These are phyloP conservation scores for Drosophila mettleri DNA, from an alignment of 2,888 invertebrate genomes.

Conservation along the genomic window DNA sequence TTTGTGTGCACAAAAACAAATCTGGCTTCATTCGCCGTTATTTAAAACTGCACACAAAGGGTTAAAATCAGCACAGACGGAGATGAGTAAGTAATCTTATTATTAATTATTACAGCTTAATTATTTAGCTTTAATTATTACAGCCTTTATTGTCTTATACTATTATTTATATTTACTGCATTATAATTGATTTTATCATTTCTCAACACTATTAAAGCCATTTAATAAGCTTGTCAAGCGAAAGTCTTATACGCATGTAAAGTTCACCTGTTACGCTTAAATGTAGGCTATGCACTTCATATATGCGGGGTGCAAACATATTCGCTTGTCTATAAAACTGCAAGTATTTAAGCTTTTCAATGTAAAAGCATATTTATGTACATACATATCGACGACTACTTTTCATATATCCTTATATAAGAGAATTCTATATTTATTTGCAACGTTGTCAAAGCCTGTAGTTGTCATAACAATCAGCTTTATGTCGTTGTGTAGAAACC, in stretches of 20 bases:
- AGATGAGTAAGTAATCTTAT: too few relatives aligned
- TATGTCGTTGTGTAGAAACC: not conserved
- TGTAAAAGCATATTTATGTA: rapidly evolving
- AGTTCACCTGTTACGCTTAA: not conserved
- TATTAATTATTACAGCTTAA: too few relatives aligned
- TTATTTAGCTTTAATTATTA: too few relatives aligned
- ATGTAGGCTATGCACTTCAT: not conserved
- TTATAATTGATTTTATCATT: not conserved
- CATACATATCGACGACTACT: not conserved
- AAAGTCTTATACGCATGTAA: not conserved
- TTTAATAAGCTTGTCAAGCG: not conserved
- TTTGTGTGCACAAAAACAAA: not conserved
- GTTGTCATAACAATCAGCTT: not conserved
- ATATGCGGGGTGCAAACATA: not conserved
- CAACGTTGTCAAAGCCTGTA: not conserved
- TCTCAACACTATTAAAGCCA: not conserved
- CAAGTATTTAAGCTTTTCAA: too few relatives aligned
- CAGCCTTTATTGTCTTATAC: not conserved
- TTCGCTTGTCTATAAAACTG: too few relatives aligned
- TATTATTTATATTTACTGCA: not conserved
- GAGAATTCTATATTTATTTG: not conserved
- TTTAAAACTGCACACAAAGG: too few relatives aligned
- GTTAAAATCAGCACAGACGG: too few relatives aligned
- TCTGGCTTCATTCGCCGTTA: too few relatives aligned
- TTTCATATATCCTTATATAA: not conserved